Evolutionary conservation across 1,140 invertebrate genomes (phyloP), one percentile per base, ranked within the genome.

Genomic region (Macrostomum lignano): DNA sequence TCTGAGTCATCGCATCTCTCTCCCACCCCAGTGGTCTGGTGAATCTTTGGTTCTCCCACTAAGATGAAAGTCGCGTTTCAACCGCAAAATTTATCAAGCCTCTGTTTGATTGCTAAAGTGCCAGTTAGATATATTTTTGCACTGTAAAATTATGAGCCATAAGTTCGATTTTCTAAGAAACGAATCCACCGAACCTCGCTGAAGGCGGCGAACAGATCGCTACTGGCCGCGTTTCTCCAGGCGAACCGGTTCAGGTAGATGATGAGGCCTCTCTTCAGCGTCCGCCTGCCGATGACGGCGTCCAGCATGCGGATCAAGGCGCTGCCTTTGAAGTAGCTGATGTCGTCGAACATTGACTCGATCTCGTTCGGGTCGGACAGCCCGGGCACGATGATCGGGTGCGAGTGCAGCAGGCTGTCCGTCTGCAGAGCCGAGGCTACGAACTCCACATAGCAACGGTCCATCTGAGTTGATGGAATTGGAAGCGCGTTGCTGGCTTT

Each of bases 361-460:
- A 58, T 46, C 39, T 59, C 56, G 15, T 14, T 9, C 6, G n/a
- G 33, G 7, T 13, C 10, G 6, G 13, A 14, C 10, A 32, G 10
- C n/a, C n/a, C n/a, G 37, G 26, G 24, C 36, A 55, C 55, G 48
- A 56, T 52, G 36, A 59, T 57, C n/a, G 56, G 50, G 39, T 59
- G 55, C 38, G 49, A 59, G 39, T 49, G 58, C 36, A 48, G 45
- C 20, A 60, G 40, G 28, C 51, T 52, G 43, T 60, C 57, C 14
- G 57, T 38, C 28, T 53, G 45, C n/a, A 60, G 40, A 25, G 53
- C 55, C 23, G 45, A 37, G 11, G 51, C 45, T 59, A 60, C 44
- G 58, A 50, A 14, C 52, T 59, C 57, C 60, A 65, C 28, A 77
- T 69, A 46, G 72, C 66, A 74, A 77, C n/a, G 13, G 6, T 19